Percentiles rank a stretch among this genome's conserved stretches.
Evolutionary conservation across 2,797 vertebrate species (phyloP).

Genomic region (Notoglanidium macrostoma): DNA sequence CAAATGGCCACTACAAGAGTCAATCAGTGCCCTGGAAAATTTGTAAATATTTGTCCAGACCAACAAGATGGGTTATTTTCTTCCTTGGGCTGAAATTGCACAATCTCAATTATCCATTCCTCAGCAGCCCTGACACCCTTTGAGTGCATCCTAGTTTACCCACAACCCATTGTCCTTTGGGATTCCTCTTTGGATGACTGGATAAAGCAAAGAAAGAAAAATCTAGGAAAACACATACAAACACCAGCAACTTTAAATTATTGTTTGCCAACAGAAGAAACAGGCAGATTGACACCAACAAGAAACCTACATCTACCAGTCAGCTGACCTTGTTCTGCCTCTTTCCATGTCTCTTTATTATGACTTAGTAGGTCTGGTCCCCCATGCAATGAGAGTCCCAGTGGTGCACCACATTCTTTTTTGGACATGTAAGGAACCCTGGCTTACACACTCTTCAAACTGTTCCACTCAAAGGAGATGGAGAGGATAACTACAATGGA

Average conservation of each 20-base stretch:
- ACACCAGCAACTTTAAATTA: not conserved
- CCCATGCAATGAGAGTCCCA: not conserved
- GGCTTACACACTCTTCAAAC: not conserved
- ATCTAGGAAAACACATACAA: not conserved
- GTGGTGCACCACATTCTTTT: not conserved
- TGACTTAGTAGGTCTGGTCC: not conserved
- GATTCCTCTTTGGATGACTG: not conserved
- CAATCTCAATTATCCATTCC: not conserved
- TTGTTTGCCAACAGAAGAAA: not conserved
- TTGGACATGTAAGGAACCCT: not conserved
- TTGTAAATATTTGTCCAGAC: not conserved
- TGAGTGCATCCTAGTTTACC: conserved; percentile 3
- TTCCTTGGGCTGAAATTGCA: not conserved
- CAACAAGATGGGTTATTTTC: not conserved
- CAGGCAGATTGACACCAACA: not conserved
- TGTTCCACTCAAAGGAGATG: too few species aligned
- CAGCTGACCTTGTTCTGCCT: not conserved
- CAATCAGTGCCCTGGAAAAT: conserved; percentile 5
- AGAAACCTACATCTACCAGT: not conserved
- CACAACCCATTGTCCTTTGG: not conserved
- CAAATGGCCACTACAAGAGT: not conserved
- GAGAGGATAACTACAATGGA: not conserved
- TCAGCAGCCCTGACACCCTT: not conserved
- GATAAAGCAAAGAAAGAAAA: not conserved
- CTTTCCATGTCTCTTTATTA: not conserved